Evolutionary conservation across 2,888 invertebrate species (phyloP), one percentile per base, ranked within the genome.

Genomic region (Abscondita cerata): DNA sequence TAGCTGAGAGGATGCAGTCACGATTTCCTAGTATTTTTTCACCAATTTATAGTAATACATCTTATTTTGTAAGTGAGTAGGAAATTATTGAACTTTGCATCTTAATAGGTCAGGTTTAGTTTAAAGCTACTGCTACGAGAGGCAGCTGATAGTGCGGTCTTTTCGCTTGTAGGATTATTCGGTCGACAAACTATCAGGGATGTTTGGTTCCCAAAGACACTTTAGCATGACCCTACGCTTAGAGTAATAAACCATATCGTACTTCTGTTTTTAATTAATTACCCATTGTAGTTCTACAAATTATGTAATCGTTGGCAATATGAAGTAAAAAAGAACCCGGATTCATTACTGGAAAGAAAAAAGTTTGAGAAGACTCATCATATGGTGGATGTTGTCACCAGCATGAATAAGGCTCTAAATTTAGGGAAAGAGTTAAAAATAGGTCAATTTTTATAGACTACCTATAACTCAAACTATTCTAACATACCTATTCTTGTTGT

Each of bases 121-220:
- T 50, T 33, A 50, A 34, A 33, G 33, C 31, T 15, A 34, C 50
- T n/a, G 20, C 47, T 1, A 90, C 91, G 1, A 89, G 93, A 75
- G 84, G 94, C 68, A 86, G 93, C 0, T 83, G 87, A 54, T 72
- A 94, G 94, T 78, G 92, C 92, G 0, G 84, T 84, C 70, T 84
- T 86, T 75, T 94, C 93, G 81, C 85, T 88, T 0, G 82, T 86
- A 51, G 93, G 93, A 0, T 78, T 94, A 41, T 93, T 93, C 80
- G 90, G 90, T 11, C 83, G 84, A 65, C 81, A 85, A 69, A 83
- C 84, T 18, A 84, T 86, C 16, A 81, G 83, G 53, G 78, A 85
- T 66, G 86, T 92, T 9, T 80, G 82, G 73, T 92, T 86, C 81
- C 87, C 88, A 15, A 83, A 87, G 65, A 85, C 90, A 2, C 75